Base-by-base conservation (phyloP, 2,113 vertebrate species). In the Neoarius graeffei region DNA sequence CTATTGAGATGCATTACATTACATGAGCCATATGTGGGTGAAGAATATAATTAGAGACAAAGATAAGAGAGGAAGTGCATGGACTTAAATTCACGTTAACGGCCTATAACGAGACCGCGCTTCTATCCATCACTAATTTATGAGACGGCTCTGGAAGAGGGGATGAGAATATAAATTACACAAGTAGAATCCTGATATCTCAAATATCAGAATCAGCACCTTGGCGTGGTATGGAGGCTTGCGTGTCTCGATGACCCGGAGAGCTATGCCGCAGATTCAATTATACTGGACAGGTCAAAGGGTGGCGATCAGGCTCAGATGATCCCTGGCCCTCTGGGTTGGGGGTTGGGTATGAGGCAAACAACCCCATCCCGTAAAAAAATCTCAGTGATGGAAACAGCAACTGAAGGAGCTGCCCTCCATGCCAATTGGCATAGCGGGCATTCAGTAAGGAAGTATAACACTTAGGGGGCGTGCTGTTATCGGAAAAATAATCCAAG, bases 21-120 rank as follows among this genome's bases (percentile, higher is more conserved):
- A 50, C 76, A 79, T 81, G 76, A 56, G 30, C 11, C 50, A 19
- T 79, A 52, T 27, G 67, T 85, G 69, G n/a, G 64, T 84, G 14
- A 19, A 76, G 69, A 25, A 69, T 74, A 19, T 76, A 42, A 60
- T 35, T 42, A 85, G 54, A 79, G 27, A 11, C 23, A 60, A 17
- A 42, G 67, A 25, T 5, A 85, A 89, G 42, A 74, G 82, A 67
- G 85, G n/a, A 60, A 25, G 9, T 60, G 27, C 10, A 14, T n/a
- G 25, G 50, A 56, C 27, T 73, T 11, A 10, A 25, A 50, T 52
- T 73, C 4, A 20, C 10, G 50, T 52, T n/a, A 77, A 52, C 50
- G 10, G 74, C 11, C 42, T 3, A 25, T 77, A 77, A 52, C 3
- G 23, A 50, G 19, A 77, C 48, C 15, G 52, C 1, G 10, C 8